phyloP scores from a whole-genome alignment of 2,888 invertebrate genomes.

The Nycteola revayana region DNA sequence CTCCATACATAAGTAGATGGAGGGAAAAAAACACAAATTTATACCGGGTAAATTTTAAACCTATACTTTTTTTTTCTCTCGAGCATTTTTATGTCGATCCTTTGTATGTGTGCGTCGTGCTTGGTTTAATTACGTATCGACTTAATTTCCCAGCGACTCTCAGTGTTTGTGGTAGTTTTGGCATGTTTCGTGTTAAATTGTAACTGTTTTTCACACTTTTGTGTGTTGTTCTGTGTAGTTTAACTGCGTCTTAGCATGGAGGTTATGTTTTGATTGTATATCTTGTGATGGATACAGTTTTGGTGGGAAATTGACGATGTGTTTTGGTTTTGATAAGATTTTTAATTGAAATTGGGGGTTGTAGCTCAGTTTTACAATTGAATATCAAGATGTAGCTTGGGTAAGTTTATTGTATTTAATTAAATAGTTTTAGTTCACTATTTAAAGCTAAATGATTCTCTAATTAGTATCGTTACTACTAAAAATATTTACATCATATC shows the following conservation, averaged over 20 bases:
- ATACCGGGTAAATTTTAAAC: slow-evolving; percentile 82
- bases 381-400: slow-evolving; percentile 23
- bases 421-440: no score
- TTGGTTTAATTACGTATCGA: slow-evolving; percentile 82
- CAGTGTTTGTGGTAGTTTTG: slow-evolving; percentile 51
- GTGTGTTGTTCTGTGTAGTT: slow-evolving; percentile 9
- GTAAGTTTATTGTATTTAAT: slow-evolving; percentile 17
- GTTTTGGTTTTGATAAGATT: slow-evolving; percentile 1
- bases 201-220: slow-evolving; percentile 28
- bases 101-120: slow-evolving; percentile 77
- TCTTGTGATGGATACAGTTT: slow-evolving; percentile 16
- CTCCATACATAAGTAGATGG: slow-evolving; percentile 76
- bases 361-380: slow-evolving; percentile 5
- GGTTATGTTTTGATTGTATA: slow-evolving; percentile 27
- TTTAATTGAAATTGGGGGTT: slow-evolving; percentile 1
- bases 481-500: no score
- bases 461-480: no score
- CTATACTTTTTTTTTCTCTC: slow-evolving; percentile 80
- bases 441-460: no score
- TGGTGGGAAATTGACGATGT: slow-evolving; percentile 30
- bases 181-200: slow-evolving; percentile 39
- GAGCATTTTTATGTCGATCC: slow-evolving; percentile 78
- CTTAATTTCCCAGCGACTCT: slow-evolving; percentile 76
- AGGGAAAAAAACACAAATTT: slow-evolving; percentile 81
- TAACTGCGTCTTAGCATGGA: slow-evolving; percentile 11